Evolutionary conservation across 2,888 invertebrate species (phyloP).

Genomic region (Drosophila nigritarsus): DNA sequence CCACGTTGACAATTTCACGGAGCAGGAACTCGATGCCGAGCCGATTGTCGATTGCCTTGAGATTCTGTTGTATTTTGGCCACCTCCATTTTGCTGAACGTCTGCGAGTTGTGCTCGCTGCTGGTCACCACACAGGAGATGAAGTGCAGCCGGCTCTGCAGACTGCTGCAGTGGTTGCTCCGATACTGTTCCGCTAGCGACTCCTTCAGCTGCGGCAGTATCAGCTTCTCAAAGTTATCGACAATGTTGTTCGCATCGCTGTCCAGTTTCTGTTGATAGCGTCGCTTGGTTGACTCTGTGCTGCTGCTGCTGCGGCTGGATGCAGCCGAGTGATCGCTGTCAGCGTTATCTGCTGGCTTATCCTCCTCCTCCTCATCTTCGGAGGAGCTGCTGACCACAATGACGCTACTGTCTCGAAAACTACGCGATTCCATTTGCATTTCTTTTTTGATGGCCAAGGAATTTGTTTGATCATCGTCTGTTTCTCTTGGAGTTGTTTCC

Average conservation of each 20-base stretch:
- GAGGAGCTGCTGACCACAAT: conserved; percentile 63
- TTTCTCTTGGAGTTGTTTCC: neutral
- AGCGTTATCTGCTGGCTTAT: conserved; percentile 12
- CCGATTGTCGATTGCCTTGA: conserved; percentile 76
- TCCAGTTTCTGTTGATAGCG: conserved; percentile 59
- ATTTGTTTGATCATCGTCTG: neutral
- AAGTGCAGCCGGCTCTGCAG: conserved; percentile 72
- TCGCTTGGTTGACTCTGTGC: conserved; percentile 52
- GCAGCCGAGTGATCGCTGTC: conserved; percentile 35
- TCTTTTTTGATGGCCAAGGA: conserved; percentile 21
- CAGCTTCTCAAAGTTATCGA: conserved; percentile 81
- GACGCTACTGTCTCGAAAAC: neutral
- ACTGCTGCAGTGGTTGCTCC: conserved; percentile 65
- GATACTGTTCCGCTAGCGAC: conserved; percentile 70
- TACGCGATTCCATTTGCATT: neutral
- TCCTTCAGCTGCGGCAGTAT: conserved; percentile 77
- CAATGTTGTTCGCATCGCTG: conserved; percentile 76
- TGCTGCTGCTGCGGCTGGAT: conserved; percentile 60
- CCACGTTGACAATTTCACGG: conserved; percentile 80
- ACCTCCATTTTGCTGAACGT: conserved; percentile 75
- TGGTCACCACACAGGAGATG: conserved; percentile 81
- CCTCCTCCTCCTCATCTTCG: conserved; percentile 46
- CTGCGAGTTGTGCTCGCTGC: conserved; percentile 69
- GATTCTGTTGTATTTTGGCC: conserved; percentile 79
- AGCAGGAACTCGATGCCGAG: conserved; percentile 81